phyloP scores from a whole-genome alignment of 2,797 vertebrate species.

The Phalloptychus januarius region DNA sequence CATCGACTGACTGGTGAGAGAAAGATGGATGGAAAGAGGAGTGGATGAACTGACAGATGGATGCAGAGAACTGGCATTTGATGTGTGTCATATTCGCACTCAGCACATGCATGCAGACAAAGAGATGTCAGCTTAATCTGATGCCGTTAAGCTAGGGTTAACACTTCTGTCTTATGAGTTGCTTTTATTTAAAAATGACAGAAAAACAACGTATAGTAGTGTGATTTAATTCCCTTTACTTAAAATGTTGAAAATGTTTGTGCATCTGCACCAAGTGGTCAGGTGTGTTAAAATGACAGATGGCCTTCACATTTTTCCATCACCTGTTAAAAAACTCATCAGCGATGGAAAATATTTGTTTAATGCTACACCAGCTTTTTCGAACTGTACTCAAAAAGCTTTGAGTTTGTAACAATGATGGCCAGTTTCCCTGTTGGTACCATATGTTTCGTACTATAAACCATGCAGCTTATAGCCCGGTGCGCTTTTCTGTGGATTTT shows the following conservation, averaged over 20 bases:
- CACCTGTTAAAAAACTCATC: too few relatives aligned
- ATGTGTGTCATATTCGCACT: conserved; percentile 57
- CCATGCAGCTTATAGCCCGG: too few relatives aligned
- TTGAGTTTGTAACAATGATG: too few relatives aligned
- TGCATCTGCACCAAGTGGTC: too few relatives aligned
- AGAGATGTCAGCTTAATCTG: conserved; percentile 45
- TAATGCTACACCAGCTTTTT: too few relatives aligned
- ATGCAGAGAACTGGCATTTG: conserved; percentile 51
- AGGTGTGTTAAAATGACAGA: background rate
- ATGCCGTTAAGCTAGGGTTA: background rate
- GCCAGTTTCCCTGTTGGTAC: too few relatives aligned
- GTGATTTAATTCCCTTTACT: background rate
- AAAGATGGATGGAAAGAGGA: conserved; percentile 61
- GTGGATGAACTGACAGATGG: conserved; percentile 64
- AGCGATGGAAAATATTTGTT: too few relatives aligned
- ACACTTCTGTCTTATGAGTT: background rate
- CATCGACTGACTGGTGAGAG: conserved; percentile 61
- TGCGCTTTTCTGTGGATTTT: too few relatives aligned
- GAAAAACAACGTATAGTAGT: background rate
- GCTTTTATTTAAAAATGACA: background rate
- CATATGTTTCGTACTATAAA: too few relatives aligned
- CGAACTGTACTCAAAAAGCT: too few relatives aligned
- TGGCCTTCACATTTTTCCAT: too few relatives aligned
- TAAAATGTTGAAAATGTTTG: background rate
- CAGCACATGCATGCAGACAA: conserved; percentile 46